These are phyloP conservation scores for Sebastes nivosus DNA, from an alignment of 2,797 vertebrate species.

Conservation along the genomic window DNA sequence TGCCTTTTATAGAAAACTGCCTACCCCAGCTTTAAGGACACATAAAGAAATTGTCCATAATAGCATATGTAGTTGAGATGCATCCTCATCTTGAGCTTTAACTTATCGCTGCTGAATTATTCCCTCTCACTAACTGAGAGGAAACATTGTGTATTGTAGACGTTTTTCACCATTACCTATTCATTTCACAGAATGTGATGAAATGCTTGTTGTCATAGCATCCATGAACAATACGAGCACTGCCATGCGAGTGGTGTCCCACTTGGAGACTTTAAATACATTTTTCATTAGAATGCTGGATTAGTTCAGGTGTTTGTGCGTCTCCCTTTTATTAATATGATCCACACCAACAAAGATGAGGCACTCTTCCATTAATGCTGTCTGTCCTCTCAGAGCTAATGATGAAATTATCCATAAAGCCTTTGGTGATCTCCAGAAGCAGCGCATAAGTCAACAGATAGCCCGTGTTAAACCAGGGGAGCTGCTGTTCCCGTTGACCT, in stretches of 20 bases:
- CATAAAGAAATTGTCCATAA: neutral
- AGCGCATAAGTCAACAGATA: conserved; percentile 51
- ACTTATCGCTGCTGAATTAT: neutral
- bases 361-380: conserved; percentile 14
- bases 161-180: neutral
- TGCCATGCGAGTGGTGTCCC: conserved; percentile 12
- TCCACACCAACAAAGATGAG: conserved; percentile 20
- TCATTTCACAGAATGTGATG: conserved; percentile 30
- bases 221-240: conserved; percentile 32
- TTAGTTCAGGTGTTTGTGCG: conserved; percentile 31
- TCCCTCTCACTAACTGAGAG: neutral
- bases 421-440: conserved; percentile 27
- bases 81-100: neutral
- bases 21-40: neutral
- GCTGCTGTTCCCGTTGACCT: conserved; percentile 51
- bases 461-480: conserved; percentile 24
- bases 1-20: neutral
- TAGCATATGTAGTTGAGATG: neutral
- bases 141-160: neutral
- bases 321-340: conserved; percentile 2
- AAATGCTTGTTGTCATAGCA: conserved; percentile 50
- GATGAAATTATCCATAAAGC: conserved; percentile 46
- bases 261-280: conserved; percentile 16
- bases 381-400: conserved; percentile 24
- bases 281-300: conserved; percentile 15